phyloP scores from a whole-genome alignment of 1,140 invertebrate species.

The Stegodyphus mimosarum region DNA sequence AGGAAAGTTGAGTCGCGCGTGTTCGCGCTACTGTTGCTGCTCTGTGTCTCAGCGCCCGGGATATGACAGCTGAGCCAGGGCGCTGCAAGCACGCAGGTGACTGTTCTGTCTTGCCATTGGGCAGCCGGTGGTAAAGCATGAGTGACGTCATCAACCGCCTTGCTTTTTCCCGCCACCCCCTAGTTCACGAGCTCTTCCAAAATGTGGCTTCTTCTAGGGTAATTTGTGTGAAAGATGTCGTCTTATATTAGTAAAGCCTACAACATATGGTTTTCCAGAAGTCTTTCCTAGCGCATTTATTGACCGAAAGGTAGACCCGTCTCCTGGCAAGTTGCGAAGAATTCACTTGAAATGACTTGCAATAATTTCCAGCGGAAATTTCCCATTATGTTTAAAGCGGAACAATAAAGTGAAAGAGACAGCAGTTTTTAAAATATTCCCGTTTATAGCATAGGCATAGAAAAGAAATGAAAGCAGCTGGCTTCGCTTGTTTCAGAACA shows the following conservation, averaged over 20 bases:
- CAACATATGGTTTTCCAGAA: neutral
- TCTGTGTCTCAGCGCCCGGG: conserved; percentile 10
- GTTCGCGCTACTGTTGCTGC: conserved; percentile 47
- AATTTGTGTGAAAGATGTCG: conserved; percentile 33
- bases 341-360: too few relatives aligned
- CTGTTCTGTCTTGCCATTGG: conserved; percentile 45
- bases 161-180: conserved; percentile 42
- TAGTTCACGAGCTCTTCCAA: neutral
- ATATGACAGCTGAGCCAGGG: conserved; percentile 19
- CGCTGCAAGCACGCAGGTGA: conserved; percentile 43
- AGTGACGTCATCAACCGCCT: conserved; percentile 34
- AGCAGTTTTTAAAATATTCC: too few relatives aligned
- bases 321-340: too few relatives aligned
- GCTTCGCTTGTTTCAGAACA: too few relatives aligned
- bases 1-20: conserved; percentile 15
- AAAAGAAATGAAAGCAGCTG: too few relatives aligned
- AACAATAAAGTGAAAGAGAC: too few relatives aligned
- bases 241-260: conserved; percentile 19
- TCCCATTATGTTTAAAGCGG: too few relatives aligned
- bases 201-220: conserved; percentile 35
- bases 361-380: too few relatives aligned
- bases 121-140: conserved; percentile 17
- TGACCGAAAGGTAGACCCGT: too few relatives aligned
- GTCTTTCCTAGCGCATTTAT: too few relatives aligned
- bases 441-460: too few relatives aligned